Conservation (phyloP, 2,113 vertebrate species). For the Pachypanchax playfairii region DNA sequence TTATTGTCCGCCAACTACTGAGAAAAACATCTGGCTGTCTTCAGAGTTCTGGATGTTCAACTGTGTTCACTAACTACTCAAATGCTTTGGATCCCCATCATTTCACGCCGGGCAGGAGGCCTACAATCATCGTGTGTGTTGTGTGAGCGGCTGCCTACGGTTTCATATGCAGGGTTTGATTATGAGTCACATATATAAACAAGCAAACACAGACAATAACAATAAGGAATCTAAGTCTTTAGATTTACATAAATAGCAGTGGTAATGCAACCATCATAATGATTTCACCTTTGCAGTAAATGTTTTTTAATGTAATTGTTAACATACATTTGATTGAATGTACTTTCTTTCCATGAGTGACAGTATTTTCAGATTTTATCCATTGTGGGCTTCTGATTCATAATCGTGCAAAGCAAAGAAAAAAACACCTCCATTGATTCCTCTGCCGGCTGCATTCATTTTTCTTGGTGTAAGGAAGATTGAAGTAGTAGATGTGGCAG, state of each 20-base stretch:
- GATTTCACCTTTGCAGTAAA: not conserved
- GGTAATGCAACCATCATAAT: not conserved
- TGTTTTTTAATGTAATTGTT: not conserved
- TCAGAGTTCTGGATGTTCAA: constrained; percentile 39
- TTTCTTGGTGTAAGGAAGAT: constrained; percentile 31
- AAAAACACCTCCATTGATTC: constrained; percentile 25
- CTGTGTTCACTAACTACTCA: constrained; percentile 56
- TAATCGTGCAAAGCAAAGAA: constrained; percentile 24
- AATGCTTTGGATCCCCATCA: constrained; percentile 49
- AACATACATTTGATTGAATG: not conserved
- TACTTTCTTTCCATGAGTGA: not conserved
- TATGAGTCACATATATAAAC: constrained; percentile 15
- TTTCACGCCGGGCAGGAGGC: constrained; percentile 50
- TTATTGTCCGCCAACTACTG: constrained; percentile 41
- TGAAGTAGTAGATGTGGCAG: constrained; percentile 38
- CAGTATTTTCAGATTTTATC: constrained; percentile 1
- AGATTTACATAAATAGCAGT: not conserved
- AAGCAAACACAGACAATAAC: constrained; percentile 13
- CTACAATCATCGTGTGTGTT: constrained; percentile 40
- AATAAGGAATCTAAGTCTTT: not conserved
- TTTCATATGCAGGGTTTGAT: constrained; percentile 4
- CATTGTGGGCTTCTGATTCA: constrained; percentile 23
- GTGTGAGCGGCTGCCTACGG: constrained; percentile 31
- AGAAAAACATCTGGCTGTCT: constrained; percentile 62
- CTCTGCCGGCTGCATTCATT: constrained; percentile 23